Evolutionary conservation across 2,888 invertebrate genomes (phyloP).

Genomic region (Callinectes sapidus): DNA sequence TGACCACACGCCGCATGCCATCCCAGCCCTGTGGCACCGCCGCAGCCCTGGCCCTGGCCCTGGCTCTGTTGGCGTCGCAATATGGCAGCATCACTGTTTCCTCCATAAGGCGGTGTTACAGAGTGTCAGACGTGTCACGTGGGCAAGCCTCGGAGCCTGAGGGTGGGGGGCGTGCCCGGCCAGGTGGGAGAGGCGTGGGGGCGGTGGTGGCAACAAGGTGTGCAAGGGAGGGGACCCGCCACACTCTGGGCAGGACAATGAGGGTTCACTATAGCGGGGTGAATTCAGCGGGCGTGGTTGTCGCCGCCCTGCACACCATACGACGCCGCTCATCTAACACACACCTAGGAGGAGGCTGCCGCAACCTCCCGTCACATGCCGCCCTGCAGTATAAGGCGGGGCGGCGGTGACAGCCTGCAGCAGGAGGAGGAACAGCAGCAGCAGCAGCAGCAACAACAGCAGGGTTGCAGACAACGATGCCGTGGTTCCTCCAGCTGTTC

Average conservation of each 20-base stretch:
- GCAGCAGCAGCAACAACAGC: background rate
- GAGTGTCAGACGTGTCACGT: background rate
- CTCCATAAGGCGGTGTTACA: background rate
- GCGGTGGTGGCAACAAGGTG: conserved; percentile 11
- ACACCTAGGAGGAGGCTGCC: background rate
- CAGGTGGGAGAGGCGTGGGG: conserved; percentile 6
- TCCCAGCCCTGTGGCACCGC: background rate
- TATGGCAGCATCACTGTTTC: conserved; percentile 10
- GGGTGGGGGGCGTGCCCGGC: background rate
- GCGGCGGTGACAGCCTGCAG: background rate
- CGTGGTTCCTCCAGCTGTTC: background rate
- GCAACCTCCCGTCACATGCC: background rate
- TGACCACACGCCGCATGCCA: background rate
- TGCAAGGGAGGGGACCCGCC: background rate
- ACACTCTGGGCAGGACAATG: background rate
- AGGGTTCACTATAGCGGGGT: conserved; percentile 16
- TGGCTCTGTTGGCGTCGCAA: background rate
- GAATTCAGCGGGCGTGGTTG: background rate
- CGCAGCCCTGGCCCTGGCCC: background rate
- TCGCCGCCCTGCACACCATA: background rate
- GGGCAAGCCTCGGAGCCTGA: background rate
- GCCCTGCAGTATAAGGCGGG: background rate
- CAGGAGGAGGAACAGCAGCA: background rate
- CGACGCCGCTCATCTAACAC: background rate
- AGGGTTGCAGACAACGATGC: conserved; percentile 7